Conservation (phyloP, 2,797 vertebrate genomes). For the Pangasius djambal region DNA sequence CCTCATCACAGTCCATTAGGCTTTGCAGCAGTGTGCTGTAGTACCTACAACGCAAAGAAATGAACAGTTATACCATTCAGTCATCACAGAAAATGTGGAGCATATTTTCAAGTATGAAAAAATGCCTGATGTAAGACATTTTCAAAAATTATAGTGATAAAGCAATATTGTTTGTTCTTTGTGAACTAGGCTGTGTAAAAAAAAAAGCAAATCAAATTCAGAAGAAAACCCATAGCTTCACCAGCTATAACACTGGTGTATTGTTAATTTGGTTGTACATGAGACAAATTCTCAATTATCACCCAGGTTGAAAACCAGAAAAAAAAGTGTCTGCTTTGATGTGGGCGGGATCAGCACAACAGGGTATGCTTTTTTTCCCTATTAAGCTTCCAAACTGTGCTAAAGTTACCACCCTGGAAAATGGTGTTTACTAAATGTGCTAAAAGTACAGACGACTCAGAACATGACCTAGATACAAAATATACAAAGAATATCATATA, state of each 20-base stretch:
- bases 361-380: neutral
- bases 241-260: neutral
- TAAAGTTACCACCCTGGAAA: neutral
- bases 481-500: neutral
- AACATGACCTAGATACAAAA: neutral
- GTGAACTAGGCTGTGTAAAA: neutral
- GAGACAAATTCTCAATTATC: neutral
- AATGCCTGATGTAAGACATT: neutral
- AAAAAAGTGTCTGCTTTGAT: neutral
- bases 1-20: constrained; percentile 86
- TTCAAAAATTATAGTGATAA: neutral
- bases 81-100: neutral
- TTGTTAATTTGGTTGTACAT: neutral
- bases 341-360: neutral
- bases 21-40: constrained; percentile 90
- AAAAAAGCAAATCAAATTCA: neutral
- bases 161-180: neutral
- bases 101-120: neutral
- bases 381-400: neutral
- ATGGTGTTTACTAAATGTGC: too few species aligned
- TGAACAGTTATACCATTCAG: neutral
- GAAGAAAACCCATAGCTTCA: neutral
- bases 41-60: constrained; percentile 74
- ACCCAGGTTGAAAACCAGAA: neutral
- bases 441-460: neutral